Conservation (phyloP, 1,140 invertebrate genomes). For the Tribolium madens region DNA sequence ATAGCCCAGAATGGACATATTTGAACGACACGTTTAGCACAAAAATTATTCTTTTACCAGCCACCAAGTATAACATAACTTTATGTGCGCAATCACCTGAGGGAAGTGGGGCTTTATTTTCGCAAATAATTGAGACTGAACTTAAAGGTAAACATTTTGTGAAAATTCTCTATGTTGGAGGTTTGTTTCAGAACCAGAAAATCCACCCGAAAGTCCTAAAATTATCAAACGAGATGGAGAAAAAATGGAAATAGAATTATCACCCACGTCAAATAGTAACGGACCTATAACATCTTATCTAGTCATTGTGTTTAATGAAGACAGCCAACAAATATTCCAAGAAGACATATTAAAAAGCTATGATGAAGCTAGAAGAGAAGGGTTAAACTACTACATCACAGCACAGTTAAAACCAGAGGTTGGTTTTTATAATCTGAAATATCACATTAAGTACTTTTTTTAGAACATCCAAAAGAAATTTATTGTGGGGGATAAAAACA, state of each 20-base stretch:
- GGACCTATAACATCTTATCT: constrained; percentile 80
- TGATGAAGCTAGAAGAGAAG: constrained; percentile 70
- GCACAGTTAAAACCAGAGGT: constrained; percentile 76
- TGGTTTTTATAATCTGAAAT: constrained; percentile 43
- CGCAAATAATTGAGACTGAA: constrained; percentile 57
- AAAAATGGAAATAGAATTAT: constrained; percentile 73
- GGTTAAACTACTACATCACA: constrained; percentile 82
- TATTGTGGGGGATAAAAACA: constrained; percentile 80
- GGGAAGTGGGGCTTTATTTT: constrained; percentile 51
- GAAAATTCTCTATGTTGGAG: not conserved
- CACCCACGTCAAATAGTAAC: constrained; percentile 76
- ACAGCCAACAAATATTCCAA: constrained; percentile 72
- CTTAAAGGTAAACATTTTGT: constrained; percentile 56
- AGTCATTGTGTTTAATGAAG: constrained; percentile 78
- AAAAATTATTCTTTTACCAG: constrained; percentile 57
- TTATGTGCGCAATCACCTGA: constrained; percentile 54
- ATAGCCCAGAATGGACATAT: constrained; percentile 53
- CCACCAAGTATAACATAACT: constrained; percentile 61
- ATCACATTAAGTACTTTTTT: constrained; percentile 40
- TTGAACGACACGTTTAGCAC: constrained; percentile 60
- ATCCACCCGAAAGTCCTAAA: constrained; percentile 72
- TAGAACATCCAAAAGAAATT: constrained; percentile 74
- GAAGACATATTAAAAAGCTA: constrained; percentile 71
- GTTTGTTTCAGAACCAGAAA: constrained; percentile 70
- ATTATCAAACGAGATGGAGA: constrained; percentile 71